A percentile compares a stretch with the other conserved stretches of the same genome.
Evolutionary conservation across 2,888 invertebrate species (phyloP).

Genomic region (Lepidocyrtinus sp.): DNA sequence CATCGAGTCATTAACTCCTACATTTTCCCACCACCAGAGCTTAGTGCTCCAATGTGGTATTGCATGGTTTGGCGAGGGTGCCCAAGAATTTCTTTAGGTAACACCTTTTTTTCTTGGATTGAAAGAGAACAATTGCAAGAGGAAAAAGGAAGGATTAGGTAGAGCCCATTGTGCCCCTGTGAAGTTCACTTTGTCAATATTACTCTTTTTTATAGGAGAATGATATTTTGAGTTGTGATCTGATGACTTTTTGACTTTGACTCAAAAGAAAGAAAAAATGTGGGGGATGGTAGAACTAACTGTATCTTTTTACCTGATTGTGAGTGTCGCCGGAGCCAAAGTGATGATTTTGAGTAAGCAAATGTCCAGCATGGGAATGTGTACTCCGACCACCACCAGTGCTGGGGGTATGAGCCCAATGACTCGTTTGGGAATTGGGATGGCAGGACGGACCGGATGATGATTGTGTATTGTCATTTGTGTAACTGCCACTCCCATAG

Average conservation of each 20-base stretch:
- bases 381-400: constrained; percentile 51
- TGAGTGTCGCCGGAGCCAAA: constrained; percentile 62
- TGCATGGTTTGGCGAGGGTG: background rate
- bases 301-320: constrained; percentile 20
- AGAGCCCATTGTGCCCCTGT: constrained; percentile 15
- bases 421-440: constrained; percentile 63
- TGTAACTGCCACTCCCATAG: constrained; percentile 53
- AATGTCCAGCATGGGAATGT: constrained; percentile 56
- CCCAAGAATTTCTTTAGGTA: background rate
- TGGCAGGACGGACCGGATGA: constrained; percentile 52
- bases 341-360: constrained; percentile 65
- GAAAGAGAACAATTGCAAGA: background rate
- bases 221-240: too few relatives aligned
- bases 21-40: background rate
- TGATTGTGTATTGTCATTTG: constrained; percentile 61
- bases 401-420: constrained; percentile 50
- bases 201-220: background rate
- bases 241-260: constrained; percentile 3
- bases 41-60: background rate
- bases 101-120: constrained; percentile 23
- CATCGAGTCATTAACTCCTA: constrained; percentile 43
- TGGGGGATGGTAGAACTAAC: background rate
- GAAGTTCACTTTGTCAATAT: constrained; percentile 40
- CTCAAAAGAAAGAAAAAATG: background rate
- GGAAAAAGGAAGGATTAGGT: constrained; percentile 47